Conservation (phyloP, 2,113 vertebrate genomes). For the Columbina picui region DNA sequence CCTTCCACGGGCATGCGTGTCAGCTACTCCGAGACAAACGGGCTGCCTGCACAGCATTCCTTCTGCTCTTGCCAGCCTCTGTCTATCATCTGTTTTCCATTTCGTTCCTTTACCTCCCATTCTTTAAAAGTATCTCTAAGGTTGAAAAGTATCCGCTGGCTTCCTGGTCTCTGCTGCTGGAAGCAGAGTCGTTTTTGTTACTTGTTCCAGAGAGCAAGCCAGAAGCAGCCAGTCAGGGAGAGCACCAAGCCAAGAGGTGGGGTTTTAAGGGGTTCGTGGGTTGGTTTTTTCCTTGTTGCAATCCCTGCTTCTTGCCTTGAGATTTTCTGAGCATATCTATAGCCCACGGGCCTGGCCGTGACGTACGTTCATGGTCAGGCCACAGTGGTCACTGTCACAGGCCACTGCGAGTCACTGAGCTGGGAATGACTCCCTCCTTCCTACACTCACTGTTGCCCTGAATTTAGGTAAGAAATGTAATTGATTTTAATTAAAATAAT, state of each 20-base stretch:
- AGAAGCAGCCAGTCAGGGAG: constrained; percentile 15
- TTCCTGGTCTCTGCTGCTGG: constrained; percentile 31
- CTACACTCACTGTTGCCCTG: neutral
- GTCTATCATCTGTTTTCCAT: constrained; percentile 64
- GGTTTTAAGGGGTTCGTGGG: neutral
- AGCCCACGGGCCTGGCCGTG: neutral
- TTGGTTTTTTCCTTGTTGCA: neutral
- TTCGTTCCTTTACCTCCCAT: constrained; percentile 42
- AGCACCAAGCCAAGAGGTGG: constrained; percentile 30
- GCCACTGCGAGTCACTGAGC: neutral
- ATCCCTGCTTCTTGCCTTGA: neutral
- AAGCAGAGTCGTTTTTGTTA: neutral
- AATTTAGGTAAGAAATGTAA: neutral
- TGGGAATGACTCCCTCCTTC: neutral
- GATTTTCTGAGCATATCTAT: neutral
- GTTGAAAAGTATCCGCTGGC: constrained; percentile 26
- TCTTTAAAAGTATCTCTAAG: constrained; percentile 23
- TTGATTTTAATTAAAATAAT: neutral
- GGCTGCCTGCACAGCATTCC: constrained; percentile 38
- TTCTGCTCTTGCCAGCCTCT: neutral
- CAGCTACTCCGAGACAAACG: neutral
- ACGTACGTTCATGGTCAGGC: rapidly evolving
- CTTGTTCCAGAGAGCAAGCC: constrained; percentile 49
- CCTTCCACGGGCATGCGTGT: neutral
- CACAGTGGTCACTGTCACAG: neutral